phyloP scores from a whole-genome alignment of 2,797 vertebrate genomes.

The Erethizon dorsatum region DNA sequence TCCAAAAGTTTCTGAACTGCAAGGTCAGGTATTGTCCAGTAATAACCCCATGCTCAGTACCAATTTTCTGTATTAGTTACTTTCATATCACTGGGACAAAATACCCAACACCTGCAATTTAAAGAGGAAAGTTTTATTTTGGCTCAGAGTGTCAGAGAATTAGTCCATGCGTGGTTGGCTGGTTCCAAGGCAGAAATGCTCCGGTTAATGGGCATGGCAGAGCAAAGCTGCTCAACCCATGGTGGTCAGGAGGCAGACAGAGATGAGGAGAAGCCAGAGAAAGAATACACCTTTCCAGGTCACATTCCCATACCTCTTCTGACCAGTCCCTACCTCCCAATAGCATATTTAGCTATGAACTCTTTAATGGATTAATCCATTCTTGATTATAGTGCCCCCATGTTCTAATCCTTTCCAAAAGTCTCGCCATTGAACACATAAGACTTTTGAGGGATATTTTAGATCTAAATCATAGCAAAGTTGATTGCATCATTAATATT shows the following conservation, averaged over 20 bases:
- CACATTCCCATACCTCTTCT: background rate
- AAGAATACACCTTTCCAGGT: background rate
- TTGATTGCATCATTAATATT: background rate
- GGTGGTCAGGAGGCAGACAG: background rate
- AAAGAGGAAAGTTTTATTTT: background rate
- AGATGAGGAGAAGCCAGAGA: background rate
- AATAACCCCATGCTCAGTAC: background rate
- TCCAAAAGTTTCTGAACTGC: background rate
- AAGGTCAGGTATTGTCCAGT: background rate
- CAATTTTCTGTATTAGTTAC: background rate
- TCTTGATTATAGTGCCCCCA: background rate
- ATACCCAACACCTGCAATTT: background rate
- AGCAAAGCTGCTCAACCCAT: background rate
- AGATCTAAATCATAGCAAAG: background rate
- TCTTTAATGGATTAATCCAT: background rate
- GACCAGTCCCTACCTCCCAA: background rate
- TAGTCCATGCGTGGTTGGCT: background rate
- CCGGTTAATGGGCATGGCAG: background rate
- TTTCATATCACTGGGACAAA: background rate
- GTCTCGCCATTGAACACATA: background rate
- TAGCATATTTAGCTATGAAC: background rate
- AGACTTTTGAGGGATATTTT: background rate
- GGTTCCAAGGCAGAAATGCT: background rate
- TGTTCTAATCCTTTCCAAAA: background rate
- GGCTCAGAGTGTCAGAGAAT: background rate